Evolutionary conservation across 1,140 invertebrate genomes (phyloP).

Genomic region (Bicyclus anynana): DNA sequence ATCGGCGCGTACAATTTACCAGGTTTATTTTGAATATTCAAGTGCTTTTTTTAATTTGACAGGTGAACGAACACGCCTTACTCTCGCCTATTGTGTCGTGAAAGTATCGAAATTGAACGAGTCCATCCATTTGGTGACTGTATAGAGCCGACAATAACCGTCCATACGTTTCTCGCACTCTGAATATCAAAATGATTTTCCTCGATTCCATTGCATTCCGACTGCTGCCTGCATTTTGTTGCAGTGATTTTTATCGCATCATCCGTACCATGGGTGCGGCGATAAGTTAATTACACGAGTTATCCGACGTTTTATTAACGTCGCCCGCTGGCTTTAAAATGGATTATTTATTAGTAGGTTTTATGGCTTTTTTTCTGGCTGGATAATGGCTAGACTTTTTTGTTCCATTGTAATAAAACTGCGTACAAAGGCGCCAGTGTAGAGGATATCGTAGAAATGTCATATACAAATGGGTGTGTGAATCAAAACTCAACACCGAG

Average conservation of each 20-base stretch:
- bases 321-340: constrained; percentile 21
- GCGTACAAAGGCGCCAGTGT: too few relatives aligned
- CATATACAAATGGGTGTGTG: too few relatives aligned
- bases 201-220: constrained; percentile 61
- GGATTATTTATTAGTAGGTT: constrained; percentile 17
- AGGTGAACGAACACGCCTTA: constrained; percentile 72
- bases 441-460: too few relatives aligned
- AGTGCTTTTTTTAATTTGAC: constrained; percentile 74
- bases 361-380: not conserved
- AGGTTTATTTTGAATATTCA: constrained; percentile 68
- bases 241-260: constrained; percentile 46
- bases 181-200: constrained; percentile 70
- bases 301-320: constrained; percentile 43
- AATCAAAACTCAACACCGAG: too few relatives aligned
- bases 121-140: constrained; percentile 63
- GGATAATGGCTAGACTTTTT: not conserved
- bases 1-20: constrained; percentile 38
- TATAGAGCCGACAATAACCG: constrained; percentile 62
- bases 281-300: constrained; percentile 56
- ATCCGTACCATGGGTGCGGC: constrained; percentile 19
- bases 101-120: constrained; percentile 74
- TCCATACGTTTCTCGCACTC: constrained; percentile 54
- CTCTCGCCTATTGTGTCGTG: constrained; percentile 67
- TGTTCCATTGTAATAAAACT: too few relatives aligned
- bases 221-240: constrained; percentile 43